Evolutionary conservation across 2,113 vertebrate genomes (phyloP), one percentile per base, ranked within the genome.

Genomic region (Nerophis ophidion): DNA sequence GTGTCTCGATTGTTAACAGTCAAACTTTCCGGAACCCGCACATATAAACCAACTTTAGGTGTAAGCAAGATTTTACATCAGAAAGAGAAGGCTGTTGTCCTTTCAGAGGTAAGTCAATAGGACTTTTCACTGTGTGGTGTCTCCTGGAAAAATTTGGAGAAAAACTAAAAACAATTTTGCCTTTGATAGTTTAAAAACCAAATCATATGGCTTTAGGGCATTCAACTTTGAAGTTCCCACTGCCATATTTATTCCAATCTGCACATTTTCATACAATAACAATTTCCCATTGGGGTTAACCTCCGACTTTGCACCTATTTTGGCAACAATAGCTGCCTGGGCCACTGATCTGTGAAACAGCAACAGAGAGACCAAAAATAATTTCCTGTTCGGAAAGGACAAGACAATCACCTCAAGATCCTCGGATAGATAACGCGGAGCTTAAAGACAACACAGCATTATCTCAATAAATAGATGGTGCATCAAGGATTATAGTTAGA

Each of bases 381-480:
- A 62, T 63, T 56, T 59, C 17, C 63, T 54, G 42, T 34, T 61
- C 42, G 5, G 11, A 46, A 52, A 63, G 55, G 52, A 70, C 36
- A 49, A 57, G 48, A 54, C 15, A 65, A 53, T 57, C 48, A 60
- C 38, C 46, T 33, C 1, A 17, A 57, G 51, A 44, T 60, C 63
- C 1, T 44, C 11, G 12, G 34, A 54, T 52, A 66, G 59, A 13
- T 34, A 15, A 14, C 16, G 16, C 4, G 36, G 7, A 47, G 12
- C 56, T 62, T 12, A 33, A 45, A 15, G 26, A 44, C 10, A 60
- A 40, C 10, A 35, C 51, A 49, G 11, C n/a, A 36, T 35, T n/a
- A 9, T 48, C 47, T 44, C 1, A 9, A 64, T 49, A 65, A 65
- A 59, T n/a, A 68, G 40, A 5, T 8, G 26, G 16, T 63, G 59